Percentiles rank a stretch among this genome's conserved stretches.
Conservation (phyloP, 2,113 vertebrate species). For the Eptesicus fuscus region DNA sequence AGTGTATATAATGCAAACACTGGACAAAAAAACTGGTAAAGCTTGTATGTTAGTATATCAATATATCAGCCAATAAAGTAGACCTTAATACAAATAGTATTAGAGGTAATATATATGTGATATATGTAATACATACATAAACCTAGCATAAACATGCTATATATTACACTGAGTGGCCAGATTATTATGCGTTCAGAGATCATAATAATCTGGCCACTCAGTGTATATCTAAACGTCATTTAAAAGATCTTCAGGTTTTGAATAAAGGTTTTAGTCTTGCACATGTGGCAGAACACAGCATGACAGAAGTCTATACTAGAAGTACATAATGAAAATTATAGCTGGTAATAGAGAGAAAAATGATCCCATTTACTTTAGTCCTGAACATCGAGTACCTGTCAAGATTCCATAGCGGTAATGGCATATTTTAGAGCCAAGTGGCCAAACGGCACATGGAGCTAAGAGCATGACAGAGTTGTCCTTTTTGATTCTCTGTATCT, state of each 20-base stretch:
- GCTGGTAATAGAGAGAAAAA: neutral
- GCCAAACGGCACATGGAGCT: neutral
- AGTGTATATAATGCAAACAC: too few species aligned
- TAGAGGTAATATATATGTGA: too few species aligned
- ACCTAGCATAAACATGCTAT: too few species aligned
- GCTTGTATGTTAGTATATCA: too few species aligned
- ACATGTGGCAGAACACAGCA: neutral
- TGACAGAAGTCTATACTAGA: neutral
- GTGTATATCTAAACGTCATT: neutral
- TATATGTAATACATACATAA: too few species aligned
- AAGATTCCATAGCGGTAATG: neutral
- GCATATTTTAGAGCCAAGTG: neutral
- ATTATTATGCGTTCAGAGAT: too few species aligned
- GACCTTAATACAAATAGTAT: too few species aligned
- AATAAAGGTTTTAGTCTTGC: conserved; percentile 16
- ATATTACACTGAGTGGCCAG: too few species aligned
- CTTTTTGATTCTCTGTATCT: neutral
- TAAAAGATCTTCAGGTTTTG: neutral
- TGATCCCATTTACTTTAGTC: neutral
- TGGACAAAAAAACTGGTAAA: too few species aligned
- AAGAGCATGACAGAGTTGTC: neutral
- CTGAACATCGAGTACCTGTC: neutral
- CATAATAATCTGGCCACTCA: too few species aligned
- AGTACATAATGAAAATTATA: neutral
- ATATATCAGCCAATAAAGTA: too few species aligned